Conservation (phyloP, 2,113 vertebrate species). For the Ctenodactylus gundi region DNA sequence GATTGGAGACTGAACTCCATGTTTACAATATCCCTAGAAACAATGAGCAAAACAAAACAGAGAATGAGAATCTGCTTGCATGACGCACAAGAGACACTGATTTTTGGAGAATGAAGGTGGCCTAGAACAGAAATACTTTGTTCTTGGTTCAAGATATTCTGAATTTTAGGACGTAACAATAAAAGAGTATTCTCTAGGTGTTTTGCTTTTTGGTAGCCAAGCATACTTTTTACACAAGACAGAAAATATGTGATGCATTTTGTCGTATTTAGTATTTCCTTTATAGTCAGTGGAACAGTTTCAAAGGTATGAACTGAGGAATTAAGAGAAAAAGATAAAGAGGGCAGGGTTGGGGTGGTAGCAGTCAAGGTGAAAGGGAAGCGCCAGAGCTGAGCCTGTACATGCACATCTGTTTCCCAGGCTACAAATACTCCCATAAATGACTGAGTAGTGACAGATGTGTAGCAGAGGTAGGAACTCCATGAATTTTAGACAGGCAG, state of each 20-base stretch:
- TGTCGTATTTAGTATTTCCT: no score
- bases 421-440: not conserved
- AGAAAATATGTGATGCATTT: no score
- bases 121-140: not conserved
- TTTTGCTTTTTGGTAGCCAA: no score
- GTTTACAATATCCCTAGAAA: not conserved
- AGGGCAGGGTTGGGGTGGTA: not conserved
- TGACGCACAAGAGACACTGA: not conserved
- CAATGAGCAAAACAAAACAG: not conserved
- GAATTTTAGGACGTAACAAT: no score
- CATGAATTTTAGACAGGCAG: not conserved
- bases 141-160: no score
- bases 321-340: no score
- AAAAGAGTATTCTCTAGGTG: no score
- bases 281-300: no score
- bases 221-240: no score
- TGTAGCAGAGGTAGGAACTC: not conserved
- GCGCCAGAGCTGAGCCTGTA: not conserved
- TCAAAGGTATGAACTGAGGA: no score
- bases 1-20: not conserved
- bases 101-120: not conserved
- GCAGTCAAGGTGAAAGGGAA: not conserved
- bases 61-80: not conserved
- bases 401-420: not conserved
- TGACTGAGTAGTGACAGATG: not conserved